Evolutionary conservation across 2,888 invertebrate genomes (phyloP).

Genomic region (Drosophila subquinaria): DNA sequence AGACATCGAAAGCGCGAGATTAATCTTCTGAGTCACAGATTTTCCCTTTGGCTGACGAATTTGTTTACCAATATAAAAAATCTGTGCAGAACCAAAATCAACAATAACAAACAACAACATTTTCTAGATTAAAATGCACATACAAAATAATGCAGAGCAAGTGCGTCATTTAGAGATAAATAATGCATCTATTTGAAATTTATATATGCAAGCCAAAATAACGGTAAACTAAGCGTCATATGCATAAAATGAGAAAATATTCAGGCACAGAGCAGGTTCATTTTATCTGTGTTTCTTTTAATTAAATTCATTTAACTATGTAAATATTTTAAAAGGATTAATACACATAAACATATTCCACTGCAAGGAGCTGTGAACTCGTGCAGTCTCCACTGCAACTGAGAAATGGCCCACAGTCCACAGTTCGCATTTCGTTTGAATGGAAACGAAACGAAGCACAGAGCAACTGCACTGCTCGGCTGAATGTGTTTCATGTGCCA

Average conservation of each 20-base stretch:
- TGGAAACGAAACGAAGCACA: conserved; percentile 44
- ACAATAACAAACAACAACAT: conserved; percentile 7
- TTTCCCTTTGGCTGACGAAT: conserved; percentile 30
- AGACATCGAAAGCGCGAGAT: conserved; percentile 33
- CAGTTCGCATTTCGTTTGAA: conserved; percentile 15
- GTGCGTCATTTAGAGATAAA: conserved; percentile 51
- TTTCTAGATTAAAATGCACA: conserved; percentile 25
- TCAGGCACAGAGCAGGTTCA: neutral
- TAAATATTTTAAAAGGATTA: neutral
- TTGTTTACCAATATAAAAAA: conserved; percentile 39
- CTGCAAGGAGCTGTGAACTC: conserved; percentile 27
- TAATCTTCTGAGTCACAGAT: conserved; percentile 42
- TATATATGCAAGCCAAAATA: neutral
- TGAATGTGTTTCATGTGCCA: conserved; percentile 29
- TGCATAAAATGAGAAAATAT: neutral
- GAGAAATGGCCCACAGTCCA: conserved; percentile 46
- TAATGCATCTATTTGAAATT: conserved; percentile 21
- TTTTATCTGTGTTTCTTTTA: neutral
- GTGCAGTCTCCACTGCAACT: conserved; percentile 23
- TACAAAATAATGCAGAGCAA: conserved; percentile 39
- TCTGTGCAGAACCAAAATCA: conserved; percentile 1
- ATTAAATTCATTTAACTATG: neutral
- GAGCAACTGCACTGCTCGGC: conserved; percentile 2
- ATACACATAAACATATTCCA: neutral
- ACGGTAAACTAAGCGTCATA: neutral